Percentiles rank a stretch among this genome's conserved stretches.
These are phyloP conservation scores for Microctenopoma stevenorrisi DNA, from an alignment of 2,797 vertebrate species.

Conservation along the genomic window DNA sequence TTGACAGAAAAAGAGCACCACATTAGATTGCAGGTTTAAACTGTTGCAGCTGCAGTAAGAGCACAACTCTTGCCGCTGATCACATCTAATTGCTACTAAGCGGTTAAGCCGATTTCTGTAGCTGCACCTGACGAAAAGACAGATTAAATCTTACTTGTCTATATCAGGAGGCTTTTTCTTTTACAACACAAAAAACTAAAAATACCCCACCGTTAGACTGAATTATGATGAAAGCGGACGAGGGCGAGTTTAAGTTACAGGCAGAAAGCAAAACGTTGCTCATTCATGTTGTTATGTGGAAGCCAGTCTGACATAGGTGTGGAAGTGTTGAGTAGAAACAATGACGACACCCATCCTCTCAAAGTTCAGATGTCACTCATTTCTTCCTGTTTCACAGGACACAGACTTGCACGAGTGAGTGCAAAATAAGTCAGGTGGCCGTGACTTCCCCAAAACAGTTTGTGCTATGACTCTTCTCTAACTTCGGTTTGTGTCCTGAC, in stretches of 20 bases:
- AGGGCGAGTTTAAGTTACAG: constrained; percentile 3
- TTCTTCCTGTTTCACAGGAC: constrained; percentile 84
- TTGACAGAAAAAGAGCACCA: background rate
- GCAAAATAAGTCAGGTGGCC: constrained; percentile 61
- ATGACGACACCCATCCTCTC: constrained; percentile 78
- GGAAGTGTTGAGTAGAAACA: constrained; percentile 52
- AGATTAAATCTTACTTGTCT: constrained; percentile 38
- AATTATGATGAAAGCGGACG: constrained; percentile 7
- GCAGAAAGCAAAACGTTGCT: constrained; percentile 22
- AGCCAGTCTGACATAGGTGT: constrained; percentile 34
- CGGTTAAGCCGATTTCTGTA: constrained; percentile 43
- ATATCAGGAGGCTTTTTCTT: constrained; percentile 23
- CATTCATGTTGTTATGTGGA: constrained; percentile 36
- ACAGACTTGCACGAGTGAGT: constrained; percentile 58
- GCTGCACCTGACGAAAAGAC: constrained; percentile 49
- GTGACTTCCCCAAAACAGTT: constrained; percentile 65
- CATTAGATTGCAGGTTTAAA: constrained; percentile 10
- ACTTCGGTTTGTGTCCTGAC: constrained; percentile 54
- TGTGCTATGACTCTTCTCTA: constrained; percentile 41
- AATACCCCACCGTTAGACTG: background rate
- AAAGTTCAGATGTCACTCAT: constrained; percentile 75
- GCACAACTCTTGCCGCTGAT: constrained; percentile 40
- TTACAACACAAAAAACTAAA: constrained; percentile 17
- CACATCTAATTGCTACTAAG: constrained; percentile 57
- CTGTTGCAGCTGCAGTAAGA: constrained; percentile 16